These are phyloP conservation scores for Lates japonicus DNA, from an alignment of 2,797 vertebrate genomes.

Conservation along the genomic window DNA sequence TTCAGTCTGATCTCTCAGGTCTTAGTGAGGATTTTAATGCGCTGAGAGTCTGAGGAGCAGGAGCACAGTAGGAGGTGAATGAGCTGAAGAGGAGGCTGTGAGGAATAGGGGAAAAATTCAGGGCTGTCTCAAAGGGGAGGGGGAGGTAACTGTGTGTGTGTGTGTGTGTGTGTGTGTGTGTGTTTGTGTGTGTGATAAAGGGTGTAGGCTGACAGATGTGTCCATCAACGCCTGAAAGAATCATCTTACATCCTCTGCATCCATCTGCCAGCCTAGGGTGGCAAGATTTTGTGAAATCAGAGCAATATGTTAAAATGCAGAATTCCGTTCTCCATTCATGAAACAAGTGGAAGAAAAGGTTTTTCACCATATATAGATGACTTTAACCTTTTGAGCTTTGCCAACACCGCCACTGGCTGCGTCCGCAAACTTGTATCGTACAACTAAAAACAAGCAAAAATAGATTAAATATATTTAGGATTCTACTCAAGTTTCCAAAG, in stretches of 20 bases:
- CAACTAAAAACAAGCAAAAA: not conserved
- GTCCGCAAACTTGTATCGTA: not conserved
- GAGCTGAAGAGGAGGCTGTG: conserved; percentile 50
- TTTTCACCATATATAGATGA: not conserved
- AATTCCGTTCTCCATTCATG: not conserved
- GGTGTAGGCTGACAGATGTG: conserved; percentile 70
- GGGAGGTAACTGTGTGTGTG: not conserved
- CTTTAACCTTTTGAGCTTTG: conserved; percentile 10
- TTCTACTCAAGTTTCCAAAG: not conserved
- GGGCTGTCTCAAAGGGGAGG: conserved; percentile 10
- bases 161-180: conserved; percentile 20
- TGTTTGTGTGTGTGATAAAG: conserved; percentile 21
- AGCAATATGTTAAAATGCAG: conserved; percentile 29
- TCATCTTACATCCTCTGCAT: conserved; percentile 71
- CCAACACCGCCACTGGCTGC: not conserved
- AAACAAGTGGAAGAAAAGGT: not conserved
- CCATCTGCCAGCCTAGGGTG: conserved; percentile 67
- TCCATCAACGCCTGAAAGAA: conserved; percentile 69
- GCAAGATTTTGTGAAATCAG: conserved; percentile 25
- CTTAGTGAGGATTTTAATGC: conserved; percentile 67
- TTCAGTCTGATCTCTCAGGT: conserved; percentile 59
- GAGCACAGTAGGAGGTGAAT: conserved; percentile 71
- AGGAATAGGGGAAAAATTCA: conserved; percentile 39
- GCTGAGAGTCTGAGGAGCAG: conserved; percentile 64
- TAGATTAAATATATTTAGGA: not conserved